These are phyloP conservation scores for Xylocopa sonorina DNA, from an alignment of 1,140 invertebrate species.

Conservation along the genomic window DNA sequence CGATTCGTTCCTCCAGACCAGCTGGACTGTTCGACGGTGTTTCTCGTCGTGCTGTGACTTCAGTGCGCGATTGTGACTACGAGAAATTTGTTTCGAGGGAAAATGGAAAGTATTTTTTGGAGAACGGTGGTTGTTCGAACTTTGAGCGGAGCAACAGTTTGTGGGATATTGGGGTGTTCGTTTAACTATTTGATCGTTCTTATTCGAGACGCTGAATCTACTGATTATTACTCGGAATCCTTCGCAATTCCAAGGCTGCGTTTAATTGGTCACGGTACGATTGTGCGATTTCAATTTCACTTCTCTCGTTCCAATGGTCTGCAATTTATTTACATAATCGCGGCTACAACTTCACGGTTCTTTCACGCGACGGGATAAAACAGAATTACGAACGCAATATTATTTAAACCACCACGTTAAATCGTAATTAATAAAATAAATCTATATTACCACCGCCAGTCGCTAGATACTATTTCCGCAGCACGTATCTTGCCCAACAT, in stretches of 20 bases:
- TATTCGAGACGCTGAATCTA: not conserved
- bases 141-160: too few relatives aligned
- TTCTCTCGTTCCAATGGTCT: not conserved
- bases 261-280: conserved; percentile 31
- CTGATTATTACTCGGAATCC: not conserved
- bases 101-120: not conserved
- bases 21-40: not conserved
- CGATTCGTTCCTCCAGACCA: too few relatives aligned
- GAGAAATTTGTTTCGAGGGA: not conserved
- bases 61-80: not conserved
- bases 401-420: not conserved
- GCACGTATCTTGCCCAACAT: conserved; percentile 1
- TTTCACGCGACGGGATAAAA: not conserved
- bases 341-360: not conserved
- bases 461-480: not conserved
- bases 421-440: conserved; percentile 24
- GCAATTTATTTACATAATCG: not conserved
- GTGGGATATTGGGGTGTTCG: too few relatives aligned
- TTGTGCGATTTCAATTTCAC: conserved; percentile 18
- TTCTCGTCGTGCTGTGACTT: not conserved
- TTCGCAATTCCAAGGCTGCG: conserved; percentile 5
- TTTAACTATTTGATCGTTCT: not conserved
- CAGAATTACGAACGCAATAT: conserved; percentile 16
- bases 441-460: conserved; percentile 1
- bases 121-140: too few relatives aligned